Evolutionary conservation across 2,797 vertebrate genomes (phyloP), one percentile per base, ranked within the genome.

Genomic region (Poliocrania exsul): DNA sequence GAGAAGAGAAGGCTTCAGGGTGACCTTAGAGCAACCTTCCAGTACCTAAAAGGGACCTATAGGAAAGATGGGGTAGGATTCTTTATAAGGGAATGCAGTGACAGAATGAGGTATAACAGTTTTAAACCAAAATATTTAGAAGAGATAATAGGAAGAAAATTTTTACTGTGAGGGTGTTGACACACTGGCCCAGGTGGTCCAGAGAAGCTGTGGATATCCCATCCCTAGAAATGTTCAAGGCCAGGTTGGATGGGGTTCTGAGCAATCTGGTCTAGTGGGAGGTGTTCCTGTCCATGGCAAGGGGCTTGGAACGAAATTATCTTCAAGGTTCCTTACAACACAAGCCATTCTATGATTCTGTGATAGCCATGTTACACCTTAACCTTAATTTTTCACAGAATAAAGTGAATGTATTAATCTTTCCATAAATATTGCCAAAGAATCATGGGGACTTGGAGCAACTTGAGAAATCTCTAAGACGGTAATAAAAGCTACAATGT

Each of bases 101-200:
- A 38, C n/a, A 51, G 37, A 51, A 77, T 0, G 0, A 61, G 14
- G 26, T 25, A 8, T 38, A n/a, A 58, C 3, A 11, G 24, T 33
- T 90, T 65, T 49, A 70, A 84, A 73, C 11, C 3, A 53, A 54
- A 64, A 74, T 1, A 66, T 31, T 66, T 58, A 40, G 28, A 17
- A 37, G 5, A 70, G 26, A 13, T 33, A 40, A 16, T 24, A 74
- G 13, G 31, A 89, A 25, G 7, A 84, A 73, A 31, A 24, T 42
- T 10, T 78, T 85, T 15, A 10, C 49, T 5, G 7, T 37, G 74
- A 14, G 4, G 17, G 18, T 35, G 46, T 20, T 25, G 33, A 81
- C n/a, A 4, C 38, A 20, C 35, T 38, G 31, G 10, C 6, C 26
- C 33, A 49, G 28, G n/a, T 11, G 60, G 21, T 31, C 11, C 26